phyloP scores from a whole-genome alignment of 2,888 invertebrate genomes.

The Spilarctia lutea region DNA sequence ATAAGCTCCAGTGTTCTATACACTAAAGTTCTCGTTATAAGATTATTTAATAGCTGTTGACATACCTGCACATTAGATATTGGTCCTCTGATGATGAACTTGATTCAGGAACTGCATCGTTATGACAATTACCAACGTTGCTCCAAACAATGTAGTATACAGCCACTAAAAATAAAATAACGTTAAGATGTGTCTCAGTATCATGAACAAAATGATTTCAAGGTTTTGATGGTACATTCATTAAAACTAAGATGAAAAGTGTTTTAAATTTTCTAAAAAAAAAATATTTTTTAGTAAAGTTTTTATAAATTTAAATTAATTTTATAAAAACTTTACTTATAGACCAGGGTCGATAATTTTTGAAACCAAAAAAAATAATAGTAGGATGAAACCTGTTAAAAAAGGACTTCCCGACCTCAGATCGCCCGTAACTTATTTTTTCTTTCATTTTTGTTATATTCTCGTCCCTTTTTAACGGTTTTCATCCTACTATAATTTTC shows the following conservation, averaged over 20 bases:
- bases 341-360: no score
- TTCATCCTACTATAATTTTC: no score
- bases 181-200: background rate
- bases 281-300: no score
- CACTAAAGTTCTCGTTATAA: background rate
- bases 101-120: constrained; percentile 69
- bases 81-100: constrained; percentile 69
- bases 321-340: background rate
- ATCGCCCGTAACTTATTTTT: no score
- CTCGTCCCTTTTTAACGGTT: no score
- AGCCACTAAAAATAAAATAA: constrained; percentile 84
- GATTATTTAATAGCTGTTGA: constrained; percentile 19
- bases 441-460: no score
- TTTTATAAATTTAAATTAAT: no score
- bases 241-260: background rate
- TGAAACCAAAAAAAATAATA: no score
- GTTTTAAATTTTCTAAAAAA: background rate
- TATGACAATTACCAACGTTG: constrained; percentile 88
- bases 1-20: no score
- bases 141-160: constrained; percentile 91
- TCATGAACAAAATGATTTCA: background rate
- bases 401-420: no score
- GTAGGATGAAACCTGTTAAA: no score
- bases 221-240: background rate
- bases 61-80: constrained; percentile 75